Percentiles rank a stretch among this genome's conserved stretches.
Evolutionary conservation across 2,888 invertebrate species (phyloP).

Genomic region (Ceratothoa steindachneri): DNA sequence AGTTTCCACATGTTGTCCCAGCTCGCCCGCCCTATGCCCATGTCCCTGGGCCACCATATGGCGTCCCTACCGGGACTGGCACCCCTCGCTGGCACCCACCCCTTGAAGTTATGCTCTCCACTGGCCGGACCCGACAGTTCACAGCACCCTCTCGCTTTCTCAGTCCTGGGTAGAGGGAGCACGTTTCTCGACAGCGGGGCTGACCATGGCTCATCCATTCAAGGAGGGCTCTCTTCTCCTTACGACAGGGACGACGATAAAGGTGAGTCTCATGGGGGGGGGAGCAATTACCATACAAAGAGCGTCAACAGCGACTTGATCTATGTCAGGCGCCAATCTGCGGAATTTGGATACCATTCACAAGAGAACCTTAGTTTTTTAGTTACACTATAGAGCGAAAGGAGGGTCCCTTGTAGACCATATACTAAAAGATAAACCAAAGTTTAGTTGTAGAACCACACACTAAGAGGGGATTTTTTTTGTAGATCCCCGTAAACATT

Average conservation of each 20-base stretch:
- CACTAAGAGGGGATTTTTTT: too few species aligned
- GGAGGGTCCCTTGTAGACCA: too few species aligned
- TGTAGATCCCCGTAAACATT: too few species aligned
- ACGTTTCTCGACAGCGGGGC: constrained; percentile 27
- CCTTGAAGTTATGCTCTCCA: constrained; percentile 28
- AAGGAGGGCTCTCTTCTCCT: constrained; percentile 34
- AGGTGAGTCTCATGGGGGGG: too few species aligned
- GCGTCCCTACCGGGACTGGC: constrained; percentile 25
- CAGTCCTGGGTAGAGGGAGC: constrained; percentile 29
- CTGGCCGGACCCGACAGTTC: constrained; percentile 21
- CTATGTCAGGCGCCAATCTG: too few species aligned
- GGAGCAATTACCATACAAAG: too few species aligned
- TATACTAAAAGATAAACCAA: too few species aligned
- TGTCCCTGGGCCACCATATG: constrained; percentile 37
- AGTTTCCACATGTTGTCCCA: constrained; percentile 41
- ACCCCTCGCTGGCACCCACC: constrained; percentile 30
- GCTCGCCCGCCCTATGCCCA: constrained; percentile 41
- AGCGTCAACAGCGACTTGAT: too few species aligned
- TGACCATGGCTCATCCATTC: constrained; percentile 26
- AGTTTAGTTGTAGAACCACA: too few species aligned
- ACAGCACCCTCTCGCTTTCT: constrained; percentile 37
- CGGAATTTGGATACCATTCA: too few species aligned
- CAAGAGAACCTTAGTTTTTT: too few species aligned
- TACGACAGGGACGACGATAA: constrained; percentile 44
- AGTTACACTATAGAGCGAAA: too few species aligned